Conservation (phyloP, 2,888 invertebrate genomes). For the Cheilosia vulpina region DNA sequence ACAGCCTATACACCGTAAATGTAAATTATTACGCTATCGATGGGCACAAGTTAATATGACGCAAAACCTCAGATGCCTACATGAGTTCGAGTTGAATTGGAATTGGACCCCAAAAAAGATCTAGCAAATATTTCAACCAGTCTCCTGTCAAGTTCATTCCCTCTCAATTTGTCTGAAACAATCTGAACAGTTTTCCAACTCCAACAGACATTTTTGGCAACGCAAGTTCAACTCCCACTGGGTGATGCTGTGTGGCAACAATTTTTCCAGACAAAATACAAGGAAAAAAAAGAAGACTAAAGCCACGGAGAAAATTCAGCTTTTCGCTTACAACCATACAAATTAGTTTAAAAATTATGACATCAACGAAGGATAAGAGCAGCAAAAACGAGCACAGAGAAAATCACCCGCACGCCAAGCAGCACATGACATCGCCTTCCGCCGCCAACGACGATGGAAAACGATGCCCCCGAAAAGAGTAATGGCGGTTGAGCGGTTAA, state of each 20-base stretch:
- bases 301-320: slow-evolving; percentile 33
- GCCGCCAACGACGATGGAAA: not conserved
- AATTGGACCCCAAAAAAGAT: not conserved
- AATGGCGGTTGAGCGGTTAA: slow-evolving; percentile 54
- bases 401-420: slow-evolving; percentile 3
- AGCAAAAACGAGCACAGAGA: not conserved
- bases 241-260: not conserved
- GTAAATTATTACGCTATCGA: not conserved
- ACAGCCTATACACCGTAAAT: not conserved
- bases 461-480: slow-evolving; percentile 47
- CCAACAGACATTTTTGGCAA: slow-evolving; percentile 20
- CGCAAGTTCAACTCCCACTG: slow-evolving; percentile 5
- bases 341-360: slow-evolving; percentile 74
- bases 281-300: slow-evolving; percentile 12
- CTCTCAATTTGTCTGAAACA: slow-evolving; percentile 2
- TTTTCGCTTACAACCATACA: slow-evolving; percentile 46
- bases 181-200: not conserved
- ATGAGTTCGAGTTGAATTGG: slow-evolving; percentile 1
- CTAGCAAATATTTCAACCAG: not conserved
- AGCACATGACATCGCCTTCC: not conserved
- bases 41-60: not conserved
- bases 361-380: slow-evolving; percentile 60
- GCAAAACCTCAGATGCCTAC: slow-evolving; percentile 1
- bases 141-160: slow-evolving; percentile 32
- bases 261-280: not conserved